phyloP scores from a whole-genome alignment of 1,140 invertebrate genomes.

The Temnothorax longispinosus region DNA sequence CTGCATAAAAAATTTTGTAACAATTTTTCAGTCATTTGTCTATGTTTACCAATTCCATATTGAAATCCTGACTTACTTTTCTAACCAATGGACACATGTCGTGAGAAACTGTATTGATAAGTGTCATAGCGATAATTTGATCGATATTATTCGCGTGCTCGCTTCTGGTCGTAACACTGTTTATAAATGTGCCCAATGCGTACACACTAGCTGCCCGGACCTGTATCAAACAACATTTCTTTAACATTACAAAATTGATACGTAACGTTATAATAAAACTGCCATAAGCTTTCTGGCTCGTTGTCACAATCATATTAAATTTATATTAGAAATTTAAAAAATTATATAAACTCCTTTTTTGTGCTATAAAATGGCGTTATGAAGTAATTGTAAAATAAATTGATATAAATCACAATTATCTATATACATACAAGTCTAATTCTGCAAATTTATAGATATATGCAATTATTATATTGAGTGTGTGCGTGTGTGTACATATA shows the following conservation, averaged over 20 bases:
- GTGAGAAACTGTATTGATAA: slow-evolving; percentile 91
- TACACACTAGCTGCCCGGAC: slow-evolving; percentile 96
- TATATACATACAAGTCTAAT: not conserved
- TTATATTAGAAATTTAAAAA: not conserved
- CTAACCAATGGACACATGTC: slow-evolving; percentile 96
- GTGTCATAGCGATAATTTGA: slow-evolving; percentile 94
- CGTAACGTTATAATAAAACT: slow-evolving; percentile 18
- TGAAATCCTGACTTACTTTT: slow-evolving; percentile 87
- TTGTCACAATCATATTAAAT: not conserved
- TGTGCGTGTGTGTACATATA: too few species aligned
- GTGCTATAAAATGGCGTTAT: not conserved
- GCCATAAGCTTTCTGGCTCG: not conserved
- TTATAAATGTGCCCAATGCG: slow-evolving; percentile 97
- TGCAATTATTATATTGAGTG: too few species aligned
- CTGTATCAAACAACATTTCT: slow-evolving; percentile 80
- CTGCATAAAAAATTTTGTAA: slow-evolving; percentile 80
- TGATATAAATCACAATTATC: slow-evolving; percentile 1
- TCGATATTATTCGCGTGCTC: slow-evolving; percentile 98
- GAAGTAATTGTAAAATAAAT: not conserved
- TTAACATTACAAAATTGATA: slow-evolving; percentile 29
- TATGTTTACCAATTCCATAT: not conserved
- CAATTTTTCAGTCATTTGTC: not conserved
- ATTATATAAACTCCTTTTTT: not conserved
- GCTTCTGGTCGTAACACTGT: slow-evolving; percentile 91
- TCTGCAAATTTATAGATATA: not conserved